Base-by-base conservation (phyloP, 2,797 vertebrate species). In the Potorous gilbertii region DNA sequence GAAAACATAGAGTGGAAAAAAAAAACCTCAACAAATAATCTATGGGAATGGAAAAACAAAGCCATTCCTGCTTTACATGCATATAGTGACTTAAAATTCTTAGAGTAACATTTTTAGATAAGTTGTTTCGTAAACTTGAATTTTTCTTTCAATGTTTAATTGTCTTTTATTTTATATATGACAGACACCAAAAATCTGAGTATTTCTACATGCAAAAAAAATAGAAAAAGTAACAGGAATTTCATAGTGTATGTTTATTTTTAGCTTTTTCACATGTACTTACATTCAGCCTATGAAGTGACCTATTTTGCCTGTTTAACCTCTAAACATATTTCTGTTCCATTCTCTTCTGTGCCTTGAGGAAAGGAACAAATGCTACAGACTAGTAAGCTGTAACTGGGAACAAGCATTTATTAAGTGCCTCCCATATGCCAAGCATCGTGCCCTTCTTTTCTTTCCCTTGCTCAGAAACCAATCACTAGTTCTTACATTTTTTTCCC, bases 191-290 rank as follows among this genome's bases (percentile, higher is more conserved):
- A 46, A 93, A 96, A 96, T 94, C 96, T 95, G 90, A 95, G 93
- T 91, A 95, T 50, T 95, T 95, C 95, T 96, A 97, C 94, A 97
- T 96, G 57, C 94, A 97, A 95, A 95, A 62, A 96, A 95, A 57
- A 52, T 95, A 97, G 94, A 96, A 81, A 94, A 94, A 96, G 92
- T 81, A 46, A 11, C 2, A 81, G 40, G 21, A 46, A 46, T 81
- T 81, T 40, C 16, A 40, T 2, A 74, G 27, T 24, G 14, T 81
- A 46, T 46, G 9, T 46, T 81, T 81, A 40, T 81, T 74, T 93
- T 92, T n/a, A 95, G 34, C 16, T 95, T 95, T 74, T 91, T 94
- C 54, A 94, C 89, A 92, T 90, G 66, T 1, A 95, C 91, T 92
- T 66, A 96, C 2, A 40, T 21, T 74, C 40, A 11, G 40, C 40